A percentile compares a stretch with the other conserved stretches of the same genome.
These are phyloP conservation scores for Prinia subflava DNA, from an alignment of 2,113 vertebrate genomes.

Conservation along the genomic window DNA sequence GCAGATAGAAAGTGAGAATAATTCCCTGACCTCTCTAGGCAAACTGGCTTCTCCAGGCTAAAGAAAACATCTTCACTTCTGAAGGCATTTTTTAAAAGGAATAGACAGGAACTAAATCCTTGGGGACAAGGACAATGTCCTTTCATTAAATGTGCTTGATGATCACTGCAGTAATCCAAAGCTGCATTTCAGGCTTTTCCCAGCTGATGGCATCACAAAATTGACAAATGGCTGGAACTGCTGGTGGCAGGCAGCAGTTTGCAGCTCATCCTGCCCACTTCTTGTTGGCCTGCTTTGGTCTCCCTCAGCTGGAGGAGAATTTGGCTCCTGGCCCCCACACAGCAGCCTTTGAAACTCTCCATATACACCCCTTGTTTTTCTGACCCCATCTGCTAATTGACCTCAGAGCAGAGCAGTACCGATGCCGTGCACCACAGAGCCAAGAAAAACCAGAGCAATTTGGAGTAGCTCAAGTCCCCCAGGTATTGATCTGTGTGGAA, in stretches of 20 bases:
- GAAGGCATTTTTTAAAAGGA: background rate
- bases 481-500: background rate
- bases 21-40: background rate
- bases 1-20: background rate
- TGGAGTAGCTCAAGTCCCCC: background rate
- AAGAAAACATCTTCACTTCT: background rate
- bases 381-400: background rate
- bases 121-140: background rate
- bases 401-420: background rate
- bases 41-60: background rate
- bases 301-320: background rate
- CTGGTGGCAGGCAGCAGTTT: background rate
- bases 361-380: background rate
- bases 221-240: background rate
- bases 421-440: background rate
- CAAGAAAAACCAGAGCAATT: background rate
- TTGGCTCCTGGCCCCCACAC: background rate
- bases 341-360: background rate
- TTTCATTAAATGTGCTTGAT: background rate
- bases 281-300: background rate
- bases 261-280: background rate
- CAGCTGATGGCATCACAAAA: slow-evolving; percentile 69
- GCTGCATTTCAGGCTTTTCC: slow-evolving; percentile 33
- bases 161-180: background rate
- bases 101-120: background rate